Conservation (phyloP, 30 jellyfish, hydroid and myxozoan genomes). For the Aurelia aurita region DNA sequence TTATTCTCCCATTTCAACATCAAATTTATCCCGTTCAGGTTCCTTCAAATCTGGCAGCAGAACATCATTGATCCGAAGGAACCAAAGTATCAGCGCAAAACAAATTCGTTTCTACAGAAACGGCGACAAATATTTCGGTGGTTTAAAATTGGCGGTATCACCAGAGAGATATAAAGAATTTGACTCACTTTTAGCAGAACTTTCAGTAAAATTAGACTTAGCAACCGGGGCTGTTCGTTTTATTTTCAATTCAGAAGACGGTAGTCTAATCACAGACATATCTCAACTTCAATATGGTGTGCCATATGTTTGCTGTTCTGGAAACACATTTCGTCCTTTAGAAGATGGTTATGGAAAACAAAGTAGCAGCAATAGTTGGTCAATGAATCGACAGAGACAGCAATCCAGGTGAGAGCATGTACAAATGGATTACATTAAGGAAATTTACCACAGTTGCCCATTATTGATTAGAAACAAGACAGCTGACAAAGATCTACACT, state of each 20-base stretch:
- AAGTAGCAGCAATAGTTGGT: constrained; percentile 71
- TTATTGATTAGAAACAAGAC: too few relatives aligned
- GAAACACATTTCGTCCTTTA: constrained; percentile 84
- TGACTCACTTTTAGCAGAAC: constrained; percentile 92
- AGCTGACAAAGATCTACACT: too few relatives aligned
- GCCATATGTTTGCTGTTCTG: constrained; percentile 95
- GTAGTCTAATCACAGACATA: constrained; percentile 87
- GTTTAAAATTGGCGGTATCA: constrained; percentile 94
- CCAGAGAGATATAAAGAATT: constrained; percentile 90
- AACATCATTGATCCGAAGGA: constrained; percentile 90
- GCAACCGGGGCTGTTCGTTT: constrained; percentile 97
- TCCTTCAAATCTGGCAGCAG: constrained; percentile 86
- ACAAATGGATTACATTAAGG: too few relatives aligned
- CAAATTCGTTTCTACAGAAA: constrained; percentile 92
- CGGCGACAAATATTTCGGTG: constrained; percentile 95
- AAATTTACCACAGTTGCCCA: too few relatives aligned
- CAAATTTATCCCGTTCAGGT: constrained; percentile 75
- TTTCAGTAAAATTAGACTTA: constrained; percentile 83
- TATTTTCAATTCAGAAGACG: constrained; percentile 92
- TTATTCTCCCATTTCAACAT: constrained; percentile 63
- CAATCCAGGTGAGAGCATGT: constrained; percentile 54
- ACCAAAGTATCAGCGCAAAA: constrained; percentile 96
- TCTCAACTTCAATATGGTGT: constrained; percentile 95
- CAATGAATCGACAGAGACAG: constrained; percentile 65
- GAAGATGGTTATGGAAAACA: constrained; percentile 96